phyloP scores from a whole-genome alignment of 2,797 vertebrate genomes.

The Coranthus polyacanthus region DNA sequence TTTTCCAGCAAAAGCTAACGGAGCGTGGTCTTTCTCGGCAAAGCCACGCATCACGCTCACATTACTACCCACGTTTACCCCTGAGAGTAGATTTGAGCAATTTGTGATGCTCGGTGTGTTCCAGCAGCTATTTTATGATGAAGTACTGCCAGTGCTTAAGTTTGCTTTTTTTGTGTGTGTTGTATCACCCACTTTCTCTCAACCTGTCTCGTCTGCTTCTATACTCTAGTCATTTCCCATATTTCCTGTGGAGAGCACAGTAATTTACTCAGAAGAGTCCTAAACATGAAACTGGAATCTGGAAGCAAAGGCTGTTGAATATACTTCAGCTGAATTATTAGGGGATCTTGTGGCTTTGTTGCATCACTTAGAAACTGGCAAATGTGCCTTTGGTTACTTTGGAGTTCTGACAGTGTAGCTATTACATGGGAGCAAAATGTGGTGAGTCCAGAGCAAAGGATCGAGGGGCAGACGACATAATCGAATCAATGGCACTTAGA shows the following conservation, averaged over 20 bases:
- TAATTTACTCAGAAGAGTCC: conserved; percentile 15
- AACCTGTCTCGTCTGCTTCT: conserved; percentile 11
- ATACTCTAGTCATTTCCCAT: conserved; percentile 13
- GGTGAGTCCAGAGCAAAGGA: not conserved
- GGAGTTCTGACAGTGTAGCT: conserved; percentile 2
- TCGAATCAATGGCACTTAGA: not conserved
- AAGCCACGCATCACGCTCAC: not conserved
- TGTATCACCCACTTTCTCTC: conserved; percentile 20
- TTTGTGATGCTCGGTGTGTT: conserved; percentile 20
- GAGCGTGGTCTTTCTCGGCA: not conserved
- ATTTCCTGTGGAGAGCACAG: conserved; percentile 32
- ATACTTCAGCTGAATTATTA: conserved; percentile 7
- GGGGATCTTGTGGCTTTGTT: conserved; percentile 23
- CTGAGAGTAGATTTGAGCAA: conserved; percentile 9
- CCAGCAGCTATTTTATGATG: conserved; percentile 21
- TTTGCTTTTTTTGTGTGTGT: conserved; percentile 14
- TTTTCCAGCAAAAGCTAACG: not conserved
- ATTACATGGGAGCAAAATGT: not conserved
- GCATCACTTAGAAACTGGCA: not conserved
- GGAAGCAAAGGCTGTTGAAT: not conserved
- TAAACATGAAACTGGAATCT: conserved; percentile 13
- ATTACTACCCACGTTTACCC: not conserved
- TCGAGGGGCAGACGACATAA: not conserved
- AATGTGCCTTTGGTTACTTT: not conserved
- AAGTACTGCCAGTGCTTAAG: conserved; percentile 16